Evolutionary conservation across 2,888 invertebrate species (phyloP), one percentile per base, ranked within the genome.

Genomic region (Esperia sulphurella): DNA sequence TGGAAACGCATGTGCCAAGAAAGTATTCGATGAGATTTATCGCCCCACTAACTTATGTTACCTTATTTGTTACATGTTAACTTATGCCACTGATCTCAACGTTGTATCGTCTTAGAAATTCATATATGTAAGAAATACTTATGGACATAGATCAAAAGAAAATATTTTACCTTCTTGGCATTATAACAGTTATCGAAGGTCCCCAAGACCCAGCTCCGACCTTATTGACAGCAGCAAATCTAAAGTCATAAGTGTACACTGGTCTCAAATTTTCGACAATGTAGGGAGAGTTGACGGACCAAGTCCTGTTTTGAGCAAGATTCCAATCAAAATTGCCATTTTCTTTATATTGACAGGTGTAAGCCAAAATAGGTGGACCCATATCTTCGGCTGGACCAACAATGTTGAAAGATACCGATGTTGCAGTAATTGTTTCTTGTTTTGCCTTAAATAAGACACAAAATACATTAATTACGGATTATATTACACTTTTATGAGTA

Each of bases 221-320:
- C 64, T 94, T 94, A 80, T 97, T 97, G 49, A 92, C 90, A 1
- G 96, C 96, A 10, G 96, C 94, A 76, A 97, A 97, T 56, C 95
- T 92, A 72, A 97, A 96, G 67, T 93, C 92, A 78, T 97, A 97
- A 0, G 91, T 90, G 44, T 92, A 93, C 86, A 94, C 93, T 0
- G 97, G 96, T 48, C 91, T 90, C 50, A 97, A 83, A 57, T 93
- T 92, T 75, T 97, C 97, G 37, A 97, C 88, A 52, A 95, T 94
- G 75, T 96, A 97, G 0, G 94, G 92, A 1, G 95, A 94, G 64
- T 93, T 95, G 43, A 92, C 91, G 51, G 95, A 93, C 97, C 97
- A 97, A 31, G 94, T 94, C 63, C 94, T 92, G 65, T 94, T 94
- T 59, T 82, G 83, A 0, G 94, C 92, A 9, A 90, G 83, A 47